Base-by-base conservation (phyloP, 2,797 vertebrate genomes). In the Distichodus sexfasciatus region DNA sequence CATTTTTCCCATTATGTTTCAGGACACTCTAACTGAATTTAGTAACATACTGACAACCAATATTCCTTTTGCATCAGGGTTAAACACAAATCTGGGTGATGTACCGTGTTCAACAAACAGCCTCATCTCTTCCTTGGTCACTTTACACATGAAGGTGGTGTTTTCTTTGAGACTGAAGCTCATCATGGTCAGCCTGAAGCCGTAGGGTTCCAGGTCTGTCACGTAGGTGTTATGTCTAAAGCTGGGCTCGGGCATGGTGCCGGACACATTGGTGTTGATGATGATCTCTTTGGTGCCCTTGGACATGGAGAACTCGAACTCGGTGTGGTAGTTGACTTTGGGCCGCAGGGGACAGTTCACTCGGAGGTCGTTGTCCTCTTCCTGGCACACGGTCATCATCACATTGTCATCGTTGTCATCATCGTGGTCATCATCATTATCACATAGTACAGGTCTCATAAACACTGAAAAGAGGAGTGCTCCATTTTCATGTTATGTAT, bases 91-190 rank as follows among this genome's bases (percentile, higher is more conserved):
- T 31, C 2, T 15, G 6, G 24, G n/a, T 57, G 14, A 43, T 31
- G 9, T 69, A 93, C 91, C 88, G 78, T 57, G 76, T 64, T 87
- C 83, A 58, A 87, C 23, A 6, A 1, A 76, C 53, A 87, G 0
- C 0, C 11, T 83, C 43, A 67, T 80, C 41, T 1, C 0, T 2
- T 26, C 36, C 19, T 66, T 80, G 0, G 75, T 78, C 60, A 91
- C 72, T 79, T 85, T 89, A 80, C 91, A 93, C 48, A 90, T 85
- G 79, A 88, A 92, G 5, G 87, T 91, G 60, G 88, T 90, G 81
- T 89, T 90, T 63, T 82, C 78, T 1, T 76, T 79, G 14, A 89
- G 76, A 1, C 9, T 83, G 79, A 78, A 89, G 63, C 26, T 76
- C 0, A 0, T 24, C 35, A 92, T 74, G 6, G 67, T 89, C 83